These are phyloP conservation scores for Leguminivora glycinivorella DNA, from an alignment of 1,140 invertebrate species.

Conservation along the genomic window DNA sequence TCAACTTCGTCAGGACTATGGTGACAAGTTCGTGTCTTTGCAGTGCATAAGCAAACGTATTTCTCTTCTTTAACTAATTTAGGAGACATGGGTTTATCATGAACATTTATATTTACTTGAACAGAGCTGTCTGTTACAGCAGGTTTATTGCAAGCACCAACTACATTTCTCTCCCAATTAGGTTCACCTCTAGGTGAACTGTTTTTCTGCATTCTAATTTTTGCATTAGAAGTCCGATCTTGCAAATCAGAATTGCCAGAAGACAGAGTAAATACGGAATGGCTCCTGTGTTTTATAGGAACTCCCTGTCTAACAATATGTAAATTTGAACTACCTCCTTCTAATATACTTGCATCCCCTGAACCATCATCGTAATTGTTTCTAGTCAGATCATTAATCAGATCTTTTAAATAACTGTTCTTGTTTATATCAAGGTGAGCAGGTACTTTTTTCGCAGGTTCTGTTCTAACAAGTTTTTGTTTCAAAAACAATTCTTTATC, in stretches of 20 bases:
- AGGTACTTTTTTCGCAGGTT: conserved; percentile 47
- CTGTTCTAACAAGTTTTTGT: conserved; percentile 61
- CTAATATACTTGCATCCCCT: conserved; percentile 67
- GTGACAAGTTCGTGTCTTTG: conserved; percentile 36
- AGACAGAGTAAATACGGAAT: conserved; percentile 71
- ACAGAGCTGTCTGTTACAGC: conserved; percentile 57
- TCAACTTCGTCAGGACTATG: conserved; percentile 56
- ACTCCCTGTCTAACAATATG: conserved; percentile 40
- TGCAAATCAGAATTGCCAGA: conserved; percentile 56
- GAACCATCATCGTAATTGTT: conserved; percentile 72
- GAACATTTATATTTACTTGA: conserved; percentile 55
- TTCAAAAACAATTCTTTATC: conserved; percentile 65
- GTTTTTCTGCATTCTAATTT: conserved; percentile 45
- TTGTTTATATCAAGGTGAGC: conserved; percentile 40
- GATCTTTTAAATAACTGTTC: conserved; percentile 56
- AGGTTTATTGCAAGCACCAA: conserved; percentile 50
- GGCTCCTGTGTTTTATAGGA: conserved; percentile 57
- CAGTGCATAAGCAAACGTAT: conserved; percentile 65
- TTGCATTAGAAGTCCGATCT: conserved; percentile 45
- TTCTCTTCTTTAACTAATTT: conserved; percentile 49
- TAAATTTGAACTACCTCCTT: conserved; percentile 48
- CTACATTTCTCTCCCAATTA: conserved; percentile 45
- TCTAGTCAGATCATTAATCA: conserved; percentile 66
- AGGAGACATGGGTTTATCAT: conserved; percentile 36
- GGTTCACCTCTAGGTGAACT: conserved; percentile 38